Percentiles rank a stretch among this genome's conserved stretches.
Conservation (phyloP, 2,113 vertebrate genomes). For the Phalacrocorax carbo region DNA sequence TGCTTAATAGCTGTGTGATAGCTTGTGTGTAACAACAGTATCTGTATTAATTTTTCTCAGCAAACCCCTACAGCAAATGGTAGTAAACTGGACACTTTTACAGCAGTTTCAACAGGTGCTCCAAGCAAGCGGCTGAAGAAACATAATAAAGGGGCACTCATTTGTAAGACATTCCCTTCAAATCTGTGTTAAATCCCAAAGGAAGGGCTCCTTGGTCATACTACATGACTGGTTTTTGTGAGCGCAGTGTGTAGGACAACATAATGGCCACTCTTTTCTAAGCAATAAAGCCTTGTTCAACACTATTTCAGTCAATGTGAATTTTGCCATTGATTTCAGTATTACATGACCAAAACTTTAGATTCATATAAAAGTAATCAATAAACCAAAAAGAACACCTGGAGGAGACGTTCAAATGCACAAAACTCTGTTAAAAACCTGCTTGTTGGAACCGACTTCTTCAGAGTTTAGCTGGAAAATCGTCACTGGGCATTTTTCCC, state of each 20-base stretch:
- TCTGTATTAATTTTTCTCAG: background rate
- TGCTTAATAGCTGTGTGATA: background rate
- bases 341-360: background rate
- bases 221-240: background rate
- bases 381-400: background rate
- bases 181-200: background rate
- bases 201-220: background rate
- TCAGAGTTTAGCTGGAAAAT: background rate
- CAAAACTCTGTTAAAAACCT: background rate
- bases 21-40: background rate
- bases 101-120: background rate
- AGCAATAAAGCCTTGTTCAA: background rate
- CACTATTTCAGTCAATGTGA: background rate
- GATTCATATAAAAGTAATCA: background rate
- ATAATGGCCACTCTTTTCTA: background rate
- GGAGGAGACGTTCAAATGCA: background rate
- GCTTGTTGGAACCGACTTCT: background rate
- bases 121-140: background rate
- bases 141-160: background rate
- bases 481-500: background rate
- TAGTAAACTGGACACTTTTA: background rate
- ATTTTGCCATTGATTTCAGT: background rate
- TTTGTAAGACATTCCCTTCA: background rate
- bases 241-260: background rate
- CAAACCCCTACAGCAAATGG: background rate